These are phyloP conservation scores for Pristionchus arcanus DNA, from an alignment of 2,888 invertebrate genomes.

Conservation along the genomic window DNA sequence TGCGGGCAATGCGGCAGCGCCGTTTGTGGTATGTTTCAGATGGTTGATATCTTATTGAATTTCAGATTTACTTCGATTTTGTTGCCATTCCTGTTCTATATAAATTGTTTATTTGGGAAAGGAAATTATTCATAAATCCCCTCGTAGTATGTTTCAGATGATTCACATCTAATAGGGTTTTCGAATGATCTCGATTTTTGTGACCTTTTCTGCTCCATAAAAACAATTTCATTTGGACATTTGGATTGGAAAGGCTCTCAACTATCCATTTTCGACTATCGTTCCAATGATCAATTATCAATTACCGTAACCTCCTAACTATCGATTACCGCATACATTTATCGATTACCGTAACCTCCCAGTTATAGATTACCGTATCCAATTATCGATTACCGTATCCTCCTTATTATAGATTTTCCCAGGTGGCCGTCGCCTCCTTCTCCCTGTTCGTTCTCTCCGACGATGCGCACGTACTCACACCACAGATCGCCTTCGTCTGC, in stretches of 20 bases:
- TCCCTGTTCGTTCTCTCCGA: conserved; percentile 86
- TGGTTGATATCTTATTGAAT: neutral
- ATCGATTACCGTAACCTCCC: too few relatives aligned
- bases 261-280: too few relatives aligned
- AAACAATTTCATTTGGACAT: too few relatives aligned
- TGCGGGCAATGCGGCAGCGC: conserved; percentile 63
- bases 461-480: conserved; percentile 86
- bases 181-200: too few relatives aligned
- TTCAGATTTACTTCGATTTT: neutral
- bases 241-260: too few relatives aligned
- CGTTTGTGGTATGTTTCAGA: conserved; percentile 60
- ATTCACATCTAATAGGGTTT: too few relatives aligned
- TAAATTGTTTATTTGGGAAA: neutral
- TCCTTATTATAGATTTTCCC: neutral
- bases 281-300: neutral
- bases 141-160: too few relatives aligned
- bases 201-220: too few relatives aligned
- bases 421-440: conserved; percentile 89
- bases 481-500: conserved; percentile 80
- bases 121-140: neutral
- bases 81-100: neutral
- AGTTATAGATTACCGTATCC: neutral
- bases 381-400: neutral
- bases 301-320: neutral
- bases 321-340: too few relatives aligned